Evolutionary conservation across 23 tunicate genomes (phyloP).

Genomic region (Styela plicata): DNA sequence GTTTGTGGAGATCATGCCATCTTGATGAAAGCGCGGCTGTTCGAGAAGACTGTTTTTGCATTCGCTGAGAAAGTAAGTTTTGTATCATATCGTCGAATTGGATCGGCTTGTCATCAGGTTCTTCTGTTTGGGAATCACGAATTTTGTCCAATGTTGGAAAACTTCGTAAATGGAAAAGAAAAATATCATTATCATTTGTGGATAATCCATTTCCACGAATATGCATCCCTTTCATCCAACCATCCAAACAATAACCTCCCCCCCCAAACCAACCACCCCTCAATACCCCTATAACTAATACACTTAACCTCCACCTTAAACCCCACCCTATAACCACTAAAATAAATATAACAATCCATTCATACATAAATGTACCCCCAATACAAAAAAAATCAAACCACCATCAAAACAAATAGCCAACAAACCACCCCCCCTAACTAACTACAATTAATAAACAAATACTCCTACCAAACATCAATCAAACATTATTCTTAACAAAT

Average conservation of each 20-base stretch:
- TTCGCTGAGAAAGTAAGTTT: conserved; percentile 42
- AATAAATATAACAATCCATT: background rate
- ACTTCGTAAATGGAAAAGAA: conserved; percentile 32
- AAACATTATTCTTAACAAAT: too few relatives aligned
- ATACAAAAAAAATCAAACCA: too few relatives aligned
- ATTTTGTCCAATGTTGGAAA: conserved; percentile 37
- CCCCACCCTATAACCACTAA: background rate
- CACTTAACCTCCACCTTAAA: too few relatives aligned
- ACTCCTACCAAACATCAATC: too few relatives aligned
- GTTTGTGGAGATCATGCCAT: conserved; percentile 54
- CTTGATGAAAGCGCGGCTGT: conserved; percentile 27
- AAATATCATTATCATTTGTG: conserved; percentile 42
- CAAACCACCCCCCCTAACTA: too few relatives aligned
- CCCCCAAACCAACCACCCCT: background rate
- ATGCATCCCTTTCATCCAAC: too few relatives aligned
- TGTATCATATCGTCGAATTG: conserved; percentile 50
- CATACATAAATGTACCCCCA: too few relatives aligned
- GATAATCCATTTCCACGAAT: conserved; percentile 36
- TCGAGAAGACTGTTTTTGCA: conserved; percentile 30
- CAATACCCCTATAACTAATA: too few relatives aligned
- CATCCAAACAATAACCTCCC: too few relatives aligned
- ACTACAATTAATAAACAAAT: too few relatives aligned
- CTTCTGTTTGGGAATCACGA: background rate
- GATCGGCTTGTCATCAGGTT: background rate
- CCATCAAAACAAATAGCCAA: too few relatives aligned